Evolutionary conservation across 2,797 vertebrate species (phyloP).

Genomic region (Schizopygopsis pylzovi): DNA sequence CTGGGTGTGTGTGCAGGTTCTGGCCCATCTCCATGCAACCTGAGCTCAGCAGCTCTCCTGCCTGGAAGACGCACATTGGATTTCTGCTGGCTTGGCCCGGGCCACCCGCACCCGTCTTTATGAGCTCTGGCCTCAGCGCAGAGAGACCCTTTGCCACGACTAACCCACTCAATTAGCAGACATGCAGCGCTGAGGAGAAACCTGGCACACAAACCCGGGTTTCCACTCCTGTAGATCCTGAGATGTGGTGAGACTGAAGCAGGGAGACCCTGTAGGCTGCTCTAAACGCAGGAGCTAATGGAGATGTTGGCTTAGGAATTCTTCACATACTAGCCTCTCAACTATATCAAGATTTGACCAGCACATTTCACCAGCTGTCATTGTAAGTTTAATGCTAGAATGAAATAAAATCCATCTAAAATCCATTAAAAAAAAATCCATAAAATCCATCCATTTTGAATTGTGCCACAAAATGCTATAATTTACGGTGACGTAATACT

Average conservation of each 20-base stretch:
- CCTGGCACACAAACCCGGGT: constrained; percentile 53
- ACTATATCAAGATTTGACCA: neutral
- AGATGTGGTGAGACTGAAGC: constrained; percentile 5
- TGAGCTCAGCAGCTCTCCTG: constrained; percentile 54
- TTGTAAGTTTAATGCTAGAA: constrained; percentile 3
- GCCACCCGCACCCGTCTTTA: constrained; percentile 46
- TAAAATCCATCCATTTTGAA: no score
- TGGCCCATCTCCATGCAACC: constrained; percentile 67
- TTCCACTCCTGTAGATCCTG: constrained; percentile 37
- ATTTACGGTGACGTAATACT: no score
- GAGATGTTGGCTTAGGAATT: constrained; percentile 3
- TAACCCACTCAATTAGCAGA: constrained; percentile 67
- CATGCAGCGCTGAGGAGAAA: constrained; percentile 59
- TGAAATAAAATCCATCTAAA: neutral
- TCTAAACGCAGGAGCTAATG: neutral
- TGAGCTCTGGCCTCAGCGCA: constrained; percentile 22
- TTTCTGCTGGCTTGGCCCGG: constrained; percentile 13
- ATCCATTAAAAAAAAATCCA: no score
- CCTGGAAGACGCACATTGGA: constrained; percentile 53
- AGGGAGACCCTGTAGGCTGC: neutral
- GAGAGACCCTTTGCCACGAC: constrained; percentile 59
- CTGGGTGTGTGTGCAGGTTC: constrained; percentile 48
- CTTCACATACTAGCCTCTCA: neutral
- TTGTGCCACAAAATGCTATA: no score
- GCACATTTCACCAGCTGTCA: neutral